phyloP scores from a whole-genome alignment of 2,888 invertebrate genomes.

The Caenorhabditis sp. region DNA sequence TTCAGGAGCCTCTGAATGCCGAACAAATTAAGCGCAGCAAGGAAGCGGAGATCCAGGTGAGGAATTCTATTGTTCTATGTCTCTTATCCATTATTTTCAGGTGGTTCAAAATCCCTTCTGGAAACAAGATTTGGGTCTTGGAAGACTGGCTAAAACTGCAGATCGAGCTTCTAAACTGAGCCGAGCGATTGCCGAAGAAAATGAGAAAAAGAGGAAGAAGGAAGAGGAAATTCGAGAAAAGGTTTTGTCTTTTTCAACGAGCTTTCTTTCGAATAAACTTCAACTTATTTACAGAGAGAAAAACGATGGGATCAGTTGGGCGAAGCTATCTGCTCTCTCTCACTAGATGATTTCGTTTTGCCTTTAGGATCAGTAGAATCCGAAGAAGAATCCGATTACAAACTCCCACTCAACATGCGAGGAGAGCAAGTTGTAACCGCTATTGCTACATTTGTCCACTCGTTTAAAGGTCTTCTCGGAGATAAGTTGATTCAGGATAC shows the following conservation, averaged over 20 bases:
- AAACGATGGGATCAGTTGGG: background rate
- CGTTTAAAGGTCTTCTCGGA: background rate
- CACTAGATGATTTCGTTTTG: conserved; percentile 6
- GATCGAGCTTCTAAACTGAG: background rate
- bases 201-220: background rate
- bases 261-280: no score
- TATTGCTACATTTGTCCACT: background rate
- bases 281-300: background rate
- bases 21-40: no score
- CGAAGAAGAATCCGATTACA: background rate
- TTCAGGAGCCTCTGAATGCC: no score
- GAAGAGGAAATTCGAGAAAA: background rate
- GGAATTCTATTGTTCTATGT: no score
- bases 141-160: background rate
- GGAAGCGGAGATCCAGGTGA: no score
- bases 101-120: background rate
- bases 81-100: no score
- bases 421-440: background rate
- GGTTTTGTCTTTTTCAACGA: no score
- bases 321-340: background rate
- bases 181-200: conserved; percentile 2
- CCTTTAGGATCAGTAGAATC: background rate
- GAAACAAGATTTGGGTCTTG: background rate
- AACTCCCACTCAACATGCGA: background rate
- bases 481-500: background rate